phyloP scores from a whole-genome alignment of 2,113 vertebrate species.

The Lasiurus borealis region DNA sequence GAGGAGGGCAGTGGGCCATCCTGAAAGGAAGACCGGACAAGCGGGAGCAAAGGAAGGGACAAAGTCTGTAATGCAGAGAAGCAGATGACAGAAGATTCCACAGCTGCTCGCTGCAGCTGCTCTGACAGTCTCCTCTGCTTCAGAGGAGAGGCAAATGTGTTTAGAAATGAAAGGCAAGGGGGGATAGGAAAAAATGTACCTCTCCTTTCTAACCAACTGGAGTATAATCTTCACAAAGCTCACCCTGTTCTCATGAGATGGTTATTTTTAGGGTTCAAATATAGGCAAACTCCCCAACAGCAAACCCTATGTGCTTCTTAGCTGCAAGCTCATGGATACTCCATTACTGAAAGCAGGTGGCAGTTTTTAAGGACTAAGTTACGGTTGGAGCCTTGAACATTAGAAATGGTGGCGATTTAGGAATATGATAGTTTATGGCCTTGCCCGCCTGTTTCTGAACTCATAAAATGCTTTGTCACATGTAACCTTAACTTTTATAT shows the following conservation, averaged over 20 bases:
- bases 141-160: not conserved
- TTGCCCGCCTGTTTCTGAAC: constrained; percentile 26
- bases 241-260: constrained; percentile 43
- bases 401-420: constrained; percentile 50
- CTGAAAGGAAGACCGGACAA: not conserved
- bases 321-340: not conserved
- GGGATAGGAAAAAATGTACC: constrained; percentile 20
- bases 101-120: constrained; percentile 65
- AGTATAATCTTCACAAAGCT: constrained; percentile 58
- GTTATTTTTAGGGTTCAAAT: constrained; percentile 72
- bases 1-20: not conserved
- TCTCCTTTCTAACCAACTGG: constrained; percentile 60
- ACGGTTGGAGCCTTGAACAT: not conserved
- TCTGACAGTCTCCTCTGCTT: constrained; percentile 1
- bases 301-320: constrained; percentile 34
- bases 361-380: constrained; percentile 46
- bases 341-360: not conserved
- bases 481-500: constrained; percentile 28
- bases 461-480: constrained; percentile 34
- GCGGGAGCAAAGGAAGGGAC: not conserved
- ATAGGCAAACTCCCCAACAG: constrained; percentile 59
- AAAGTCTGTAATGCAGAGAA: not conserved
- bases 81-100: constrained; percentile 28
- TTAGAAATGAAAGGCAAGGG: constrained; percentile 51
- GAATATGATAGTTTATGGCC: constrained; percentile 22